A percentile compares a stretch with the other conserved stretches of the same genome.
Evolutionary conservation across 1,140 invertebrate species (phyloP).

Genomic region (Pseudomyrmex gracilis): DNA sequence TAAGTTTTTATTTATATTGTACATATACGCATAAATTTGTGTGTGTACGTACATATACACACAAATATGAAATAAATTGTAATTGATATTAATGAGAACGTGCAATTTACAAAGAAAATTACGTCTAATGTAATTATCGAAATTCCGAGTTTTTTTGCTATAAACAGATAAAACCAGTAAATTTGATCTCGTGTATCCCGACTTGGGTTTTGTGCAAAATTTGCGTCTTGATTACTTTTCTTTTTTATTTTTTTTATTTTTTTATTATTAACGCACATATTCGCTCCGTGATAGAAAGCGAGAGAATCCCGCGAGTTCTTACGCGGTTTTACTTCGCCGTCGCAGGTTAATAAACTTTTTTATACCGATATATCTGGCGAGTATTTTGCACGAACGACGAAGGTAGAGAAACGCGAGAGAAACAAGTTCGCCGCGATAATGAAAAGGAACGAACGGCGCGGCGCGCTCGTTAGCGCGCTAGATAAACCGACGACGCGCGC

Average conservation of each 20-base stretch:
- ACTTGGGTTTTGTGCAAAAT: constrained; percentile 38
- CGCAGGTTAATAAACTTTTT: constrained; percentile 54
- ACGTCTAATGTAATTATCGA: not conserved
- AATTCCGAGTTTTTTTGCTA: not conserved
- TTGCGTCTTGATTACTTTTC: constrained; percentile 20
- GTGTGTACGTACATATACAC: no score
- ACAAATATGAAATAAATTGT: no score
- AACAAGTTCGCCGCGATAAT: constrained; percentile 13
- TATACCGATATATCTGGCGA: constrained; percentile 39
- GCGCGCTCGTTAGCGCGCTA: constrained; percentile 25
- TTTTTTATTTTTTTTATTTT: no score
- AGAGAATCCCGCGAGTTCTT: not conserved
- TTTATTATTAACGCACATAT: no score
- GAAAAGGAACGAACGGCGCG: constrained; percentile 41
- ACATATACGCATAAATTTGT: no score
- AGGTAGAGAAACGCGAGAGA: not conserved
- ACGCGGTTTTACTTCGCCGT: constrained; percentile 21
- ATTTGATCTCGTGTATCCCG: constrained; percentile 23
- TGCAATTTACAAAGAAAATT: no score
- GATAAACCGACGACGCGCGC: constrained; percentile 12
- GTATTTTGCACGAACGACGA: constrained; percentile 37
- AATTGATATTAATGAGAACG: no score
- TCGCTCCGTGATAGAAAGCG: no score
- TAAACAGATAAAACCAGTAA: constrained; percentile 20
- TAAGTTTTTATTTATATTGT: no score